Conservation (phyloP, 2,888 invertebrate genomes). For the Leucophenga maculata region DNA sequence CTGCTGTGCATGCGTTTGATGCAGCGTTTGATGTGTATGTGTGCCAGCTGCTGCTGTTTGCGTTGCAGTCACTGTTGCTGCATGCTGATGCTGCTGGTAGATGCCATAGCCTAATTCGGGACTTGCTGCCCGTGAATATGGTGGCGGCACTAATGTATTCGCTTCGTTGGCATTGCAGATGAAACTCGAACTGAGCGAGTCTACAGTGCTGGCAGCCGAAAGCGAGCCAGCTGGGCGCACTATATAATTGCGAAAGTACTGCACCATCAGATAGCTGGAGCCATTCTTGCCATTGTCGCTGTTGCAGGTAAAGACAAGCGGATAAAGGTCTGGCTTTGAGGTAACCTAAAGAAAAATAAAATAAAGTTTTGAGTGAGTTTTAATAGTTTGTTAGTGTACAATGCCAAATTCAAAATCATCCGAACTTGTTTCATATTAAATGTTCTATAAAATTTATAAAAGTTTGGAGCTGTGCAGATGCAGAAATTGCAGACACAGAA, state of each 20-base stretch:
- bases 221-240: slow-evolving; percentile 83
- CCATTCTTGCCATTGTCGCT: slow-evolving; percentile 80
- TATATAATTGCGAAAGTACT: slow-evolving; percentile 86
- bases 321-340: slow-evolving; percentile 88
- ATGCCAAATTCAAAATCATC: no score
- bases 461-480: no score
- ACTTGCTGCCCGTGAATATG: slow-evolving; percentile 86
- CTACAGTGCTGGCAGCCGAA: slow-evolving; percentile 88
- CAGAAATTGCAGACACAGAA: no score
- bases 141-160: slow-evolving; percentile 86
- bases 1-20: slow-evolving; percentile 45
- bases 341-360: slow-evolving; percentile 77
- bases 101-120: slow-evolving; percentile 74
- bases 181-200: slow-evolving; percentile 89
- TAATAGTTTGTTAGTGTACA: no score
- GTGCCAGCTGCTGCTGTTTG: neutral
- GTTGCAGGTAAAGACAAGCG: slow-evolving; percentile 86
- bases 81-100: slow-evolving; percentile 70
- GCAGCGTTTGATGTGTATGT: slow-evolving; percentile 43
- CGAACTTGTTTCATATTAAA: no score
- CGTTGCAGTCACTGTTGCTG: slow-evolving; percentile 30
- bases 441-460: no score
- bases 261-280: slow-evolving; percentile 87
- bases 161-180: slow-evolving; percentile 91
- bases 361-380: neutral